Evolutionary conservation across 2,113 vertebrate species (phyloP).

Genomic region (Lethenteron reissneri): DNA sequence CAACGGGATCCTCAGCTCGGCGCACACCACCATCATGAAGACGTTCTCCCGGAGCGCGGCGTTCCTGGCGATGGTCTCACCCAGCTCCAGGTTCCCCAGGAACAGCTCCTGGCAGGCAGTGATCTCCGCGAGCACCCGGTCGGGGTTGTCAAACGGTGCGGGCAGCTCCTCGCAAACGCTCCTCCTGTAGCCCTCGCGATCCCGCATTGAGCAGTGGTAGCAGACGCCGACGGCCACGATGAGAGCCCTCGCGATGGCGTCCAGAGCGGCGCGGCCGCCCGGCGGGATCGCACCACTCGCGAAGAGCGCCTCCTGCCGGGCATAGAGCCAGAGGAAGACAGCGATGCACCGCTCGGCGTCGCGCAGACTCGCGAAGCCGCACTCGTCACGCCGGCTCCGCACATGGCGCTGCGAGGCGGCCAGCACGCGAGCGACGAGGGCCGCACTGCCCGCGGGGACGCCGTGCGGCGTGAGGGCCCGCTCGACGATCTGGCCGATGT

Average conservation of each 20-base stretch:
- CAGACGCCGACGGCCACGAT: slow-evolving; percentile 57
- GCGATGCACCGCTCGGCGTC: slow-evolving; percentile 78
- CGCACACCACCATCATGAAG: slow-evolving; percentile 94
- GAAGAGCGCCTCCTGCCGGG: slow-evolving; percentile 26
- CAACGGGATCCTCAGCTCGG: slow-evolving; percentile 71
- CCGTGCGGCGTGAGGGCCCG: slow-evolving; percentile 18
- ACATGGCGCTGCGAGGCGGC: slow-evolving; percentile 58
- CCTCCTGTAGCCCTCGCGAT: slow-evolving; percentile 34
- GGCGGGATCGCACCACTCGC: background rate
- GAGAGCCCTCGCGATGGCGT: slow-evolving; percentile 46
- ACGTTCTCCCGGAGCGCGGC: slow-evolving; percentile 73
- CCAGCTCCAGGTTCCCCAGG: slow-evolving; percentile 35
- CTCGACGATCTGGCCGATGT: slow-evolving; percentile 68
- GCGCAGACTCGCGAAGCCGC: slow-evolving; percentile 70
- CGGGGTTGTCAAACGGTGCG: slow-evolving; percentile 17
- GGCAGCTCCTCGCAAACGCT: slow-evolving; percentile 30
- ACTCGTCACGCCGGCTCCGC: slow-evolving; percentile 41
- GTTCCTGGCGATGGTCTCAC: slow-evolving; percentile 61
- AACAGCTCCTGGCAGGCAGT: slow-evolving; percentile 49
- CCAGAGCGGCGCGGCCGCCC: slow-evolving; percentile 9
- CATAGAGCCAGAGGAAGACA: slow-evolving; percentile 53
- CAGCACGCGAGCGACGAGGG: slow-evolving; percentile 30
- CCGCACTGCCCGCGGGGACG: accelerated
- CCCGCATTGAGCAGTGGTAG: slow-evolving; percentile 63
- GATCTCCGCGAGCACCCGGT: slow-evolving; percentile 42